phyloP scores from a whole-genome alignment of 1,140 invertebrate genomes.

The Plectrocnemia conspersa region DNA sequence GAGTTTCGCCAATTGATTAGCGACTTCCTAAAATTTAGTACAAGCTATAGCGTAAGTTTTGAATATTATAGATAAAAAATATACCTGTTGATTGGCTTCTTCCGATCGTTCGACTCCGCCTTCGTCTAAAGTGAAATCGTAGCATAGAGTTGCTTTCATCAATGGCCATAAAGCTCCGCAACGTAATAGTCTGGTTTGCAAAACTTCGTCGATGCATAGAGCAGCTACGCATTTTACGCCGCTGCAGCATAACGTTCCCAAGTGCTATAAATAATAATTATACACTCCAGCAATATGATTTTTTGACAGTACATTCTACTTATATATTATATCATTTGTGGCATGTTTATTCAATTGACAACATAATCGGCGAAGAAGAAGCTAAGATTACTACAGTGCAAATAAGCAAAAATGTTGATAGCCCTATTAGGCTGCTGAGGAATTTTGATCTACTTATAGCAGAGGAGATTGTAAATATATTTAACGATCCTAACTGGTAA shows the following conservation, averaged over 20 bases:
- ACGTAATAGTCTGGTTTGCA: conserved; percentile 88
- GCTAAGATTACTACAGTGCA: too few relatives aligned
- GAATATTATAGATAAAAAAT: neutral
- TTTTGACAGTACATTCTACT: too few relatives aligned
- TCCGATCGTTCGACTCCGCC: conserved; percentile 84
- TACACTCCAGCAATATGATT: neutral
- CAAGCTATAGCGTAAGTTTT: neutral
- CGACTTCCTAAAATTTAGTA: conserved; percentile 64
- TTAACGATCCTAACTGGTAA: too few relatives aligned
- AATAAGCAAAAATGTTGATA: too few relatives aligned
- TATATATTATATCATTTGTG: too few relatives aligned
- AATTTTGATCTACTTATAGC: too few relatives aligned
- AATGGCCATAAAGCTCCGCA: conserved; percentile 92
- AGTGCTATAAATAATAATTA: conserved; percentile 56
- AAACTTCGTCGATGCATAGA: conserved; percentile 72
- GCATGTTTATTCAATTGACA: too few relatives aligned
- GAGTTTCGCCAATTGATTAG: conserved; percentile 87
- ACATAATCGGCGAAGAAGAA: too few relatives aligned
- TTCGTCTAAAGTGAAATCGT: conserved; percentile 97
- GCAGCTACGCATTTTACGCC: conserved; percentile 83
- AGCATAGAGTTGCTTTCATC: conserved; percentile 85
- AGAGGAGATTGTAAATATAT: too few relatives aligned
- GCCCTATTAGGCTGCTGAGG: too few relatives aligned
- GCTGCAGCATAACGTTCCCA: conserved; percentile 72
- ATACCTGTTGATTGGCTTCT: conserved; percentile 76